Base-by-base conservation (phyloP, 2,113 vertebrate species). In the Osmerus eperlanus region DNA sequence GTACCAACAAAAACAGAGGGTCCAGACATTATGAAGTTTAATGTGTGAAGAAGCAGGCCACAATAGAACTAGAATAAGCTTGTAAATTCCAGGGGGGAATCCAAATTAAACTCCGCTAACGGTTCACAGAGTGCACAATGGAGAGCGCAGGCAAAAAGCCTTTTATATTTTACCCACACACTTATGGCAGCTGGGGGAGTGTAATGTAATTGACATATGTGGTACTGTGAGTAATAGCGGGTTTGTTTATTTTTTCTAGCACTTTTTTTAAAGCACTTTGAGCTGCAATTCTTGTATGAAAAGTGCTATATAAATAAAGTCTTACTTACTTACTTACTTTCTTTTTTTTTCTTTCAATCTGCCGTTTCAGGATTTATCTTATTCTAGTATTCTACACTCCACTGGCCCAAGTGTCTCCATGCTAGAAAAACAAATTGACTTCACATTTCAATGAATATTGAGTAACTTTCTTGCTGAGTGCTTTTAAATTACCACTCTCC, bases 21-120 rank as follows among this genome's bases (percentile, higher is more conserved):
- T 56, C 51, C 69, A 82, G 80, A 83, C 80, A 29, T 79, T 75
- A 77, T 81, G 74, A 85, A 85, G 84, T 82, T 80, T 79, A 79
- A 70, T 71, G 77, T 83, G 86, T 74, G 74, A 86, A 81, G 79
- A 83, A 68, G 52, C 76, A 63, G 78, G 72, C 75, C 76, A 86
- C 87, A 89, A 88, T 76, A 81, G 86, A 84, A 79, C 72, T 77
- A 78, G 74, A 85, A 85, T 77, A 78, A 78, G 74, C 83, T 86
- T 73, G 81, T 84, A 87, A 84, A 88, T 88, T 88, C 82, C 80
- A 72, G 70, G 29, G 76, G 66, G 61, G 78, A 61, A 78, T 23
- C 60, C 68, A 76, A 73, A 73, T 65, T 67, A 83, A 86, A 80
- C 69, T 79, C 62, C 28, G 71, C 70, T 79, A 81, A 84, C 58